These are phyloP conservation scores for Varanus salvator DNA, from an alignment of 2,113 vertebrate genomes.

Conservation along the genomic window DNA sequence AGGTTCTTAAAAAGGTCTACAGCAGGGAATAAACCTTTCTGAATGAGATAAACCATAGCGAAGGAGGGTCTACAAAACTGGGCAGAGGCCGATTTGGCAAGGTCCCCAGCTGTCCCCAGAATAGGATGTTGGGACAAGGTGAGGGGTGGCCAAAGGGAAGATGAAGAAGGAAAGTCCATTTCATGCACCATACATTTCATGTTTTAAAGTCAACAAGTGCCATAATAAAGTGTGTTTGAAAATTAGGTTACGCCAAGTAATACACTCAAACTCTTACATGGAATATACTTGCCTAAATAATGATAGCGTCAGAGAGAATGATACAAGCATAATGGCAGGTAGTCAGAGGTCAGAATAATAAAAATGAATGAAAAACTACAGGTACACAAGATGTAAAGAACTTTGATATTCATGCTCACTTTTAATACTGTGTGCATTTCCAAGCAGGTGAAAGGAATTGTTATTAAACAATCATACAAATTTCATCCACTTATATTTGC, in stretches of 20 bases:
- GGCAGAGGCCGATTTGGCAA: no score
- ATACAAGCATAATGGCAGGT: background rate
- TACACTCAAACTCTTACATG: background rate
- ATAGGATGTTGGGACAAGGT: background rate
- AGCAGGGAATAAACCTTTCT: background rate
- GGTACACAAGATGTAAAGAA: background rate
- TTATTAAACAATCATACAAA: background rate
- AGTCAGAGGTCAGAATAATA: background rate
- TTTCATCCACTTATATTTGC: background rate
- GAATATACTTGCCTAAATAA: background rate
- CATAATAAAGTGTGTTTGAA: background rate
- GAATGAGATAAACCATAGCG: background rate
- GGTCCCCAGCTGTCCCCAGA: background rate
- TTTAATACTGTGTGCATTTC: constrained; percentile 5
- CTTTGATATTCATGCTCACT: constrained; percentile 6
- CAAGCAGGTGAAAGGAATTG: background rate
- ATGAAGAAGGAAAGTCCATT: background rate
- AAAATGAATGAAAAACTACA: background rate
- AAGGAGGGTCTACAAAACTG: background rate
- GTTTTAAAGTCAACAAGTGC: background rate
- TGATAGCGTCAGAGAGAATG: background rate
- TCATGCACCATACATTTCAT: background rate
- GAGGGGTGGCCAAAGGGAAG: background rate
- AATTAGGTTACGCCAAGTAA: background rate
- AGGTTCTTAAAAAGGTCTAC: background rate